Percentiles rank a stretch among this genome's conserved stretches.
Evolutionary conservation across 2,797 vertebrate genomes (phyloP).

Genomic region (Aeoliscus strigatus): DNA sequence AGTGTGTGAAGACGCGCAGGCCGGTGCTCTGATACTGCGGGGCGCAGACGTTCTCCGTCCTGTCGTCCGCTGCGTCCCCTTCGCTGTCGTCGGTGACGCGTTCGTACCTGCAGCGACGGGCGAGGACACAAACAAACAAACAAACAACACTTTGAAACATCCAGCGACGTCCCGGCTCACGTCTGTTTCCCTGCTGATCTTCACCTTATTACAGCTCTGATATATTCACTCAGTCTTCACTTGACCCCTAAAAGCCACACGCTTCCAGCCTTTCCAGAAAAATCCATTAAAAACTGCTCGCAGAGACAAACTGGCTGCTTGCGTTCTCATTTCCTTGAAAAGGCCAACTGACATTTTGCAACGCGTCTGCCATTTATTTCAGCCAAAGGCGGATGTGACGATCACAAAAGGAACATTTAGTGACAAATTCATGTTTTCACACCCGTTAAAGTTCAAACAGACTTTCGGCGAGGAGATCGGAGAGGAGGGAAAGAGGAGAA

Average conservation of each 20-base stretch:
- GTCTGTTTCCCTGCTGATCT: too few relatives aligned
- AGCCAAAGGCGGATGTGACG: slow-evolving; percentile 28
- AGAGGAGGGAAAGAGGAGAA: too few relatives aligned
- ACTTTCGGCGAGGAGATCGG: too few relatives aligned
- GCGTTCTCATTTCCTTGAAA: slow-evolving; percentile 56
- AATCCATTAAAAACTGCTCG: slow-evolving; percentile 54
- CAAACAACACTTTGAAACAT: slow-evolving; percentile 46
- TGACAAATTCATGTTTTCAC: slow-evolving; percentile 32
- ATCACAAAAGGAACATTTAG: slow-evolving; percentile 23
- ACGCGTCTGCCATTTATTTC: slow-evolving; percentile 41
- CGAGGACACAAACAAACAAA: slow-evolving; percentile 59
- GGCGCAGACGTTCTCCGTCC: slow-evolving; percentile 82
- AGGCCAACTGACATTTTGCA: slow-evolving; percentile 53
- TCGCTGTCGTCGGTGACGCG: slow-evolving; percentile 84
- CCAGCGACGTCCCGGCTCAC: too few relatives aligned
- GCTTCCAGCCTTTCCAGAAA: slow-evolving; percentile 41
- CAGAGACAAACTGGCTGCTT: slow-evolving; percentile 48
- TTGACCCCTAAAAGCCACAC: slow-evolving; percentile 39
- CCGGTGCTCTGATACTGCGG: slow-evolving; percentile 88
- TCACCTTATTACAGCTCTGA: slow-evolving; percentile 18
- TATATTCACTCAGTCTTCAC: slow-evolving; percentile 33
- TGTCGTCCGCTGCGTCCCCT: slow-evolving; percentile 88
- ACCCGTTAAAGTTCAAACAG: too few relatives aligned
- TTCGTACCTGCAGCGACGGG: slow-evolving; percentile 76
- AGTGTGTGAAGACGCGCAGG: slow-evolving; percentile 85